Evolutionary conservation across 2,888 invertebrate species (phyloP).

Genomic region (Lithosia quadra): DNA sequence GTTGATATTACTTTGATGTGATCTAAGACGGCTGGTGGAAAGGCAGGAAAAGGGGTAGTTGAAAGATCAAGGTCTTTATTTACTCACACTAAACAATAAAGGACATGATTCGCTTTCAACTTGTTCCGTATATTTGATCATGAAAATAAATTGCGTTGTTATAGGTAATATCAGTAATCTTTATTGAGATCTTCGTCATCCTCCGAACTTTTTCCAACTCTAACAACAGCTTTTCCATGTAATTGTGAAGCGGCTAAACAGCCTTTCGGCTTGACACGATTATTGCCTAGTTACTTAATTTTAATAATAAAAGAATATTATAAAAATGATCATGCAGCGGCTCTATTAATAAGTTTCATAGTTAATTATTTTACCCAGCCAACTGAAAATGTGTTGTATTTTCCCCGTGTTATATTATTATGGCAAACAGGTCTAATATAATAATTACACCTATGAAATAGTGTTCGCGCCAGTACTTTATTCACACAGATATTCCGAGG

Average conservation of each 20-base stretch:
- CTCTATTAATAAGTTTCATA: too few species aligned
- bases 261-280: too few species aligned
- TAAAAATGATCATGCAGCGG: too few species aligned
- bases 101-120: background rate
- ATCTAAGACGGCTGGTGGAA: background rate
- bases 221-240: too few species aligned
- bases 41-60: background rate
- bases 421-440: background rate
- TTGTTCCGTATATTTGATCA: background rate
- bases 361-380: background rate
- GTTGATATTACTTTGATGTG: background rate
- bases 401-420: background rate
- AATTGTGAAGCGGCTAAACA: too few species aligned
- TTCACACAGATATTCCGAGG: conserved; percentile 16
- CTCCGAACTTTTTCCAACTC: too few species aligned
- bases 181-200: background rate
- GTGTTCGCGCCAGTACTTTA: background rate
- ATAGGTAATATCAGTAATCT: background rate
- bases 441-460: conserved; percentile 14
- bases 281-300: too few species aligned
- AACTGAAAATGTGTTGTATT: background rate
- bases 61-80: background rate
- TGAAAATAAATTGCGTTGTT: background rate
- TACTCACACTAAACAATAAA: background rate
- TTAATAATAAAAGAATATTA: too few species aligned